phyloP scores from a whole-genome alignment of 2,113 vertebrate genomes.

The Elaphurus davidianus region DNA sequence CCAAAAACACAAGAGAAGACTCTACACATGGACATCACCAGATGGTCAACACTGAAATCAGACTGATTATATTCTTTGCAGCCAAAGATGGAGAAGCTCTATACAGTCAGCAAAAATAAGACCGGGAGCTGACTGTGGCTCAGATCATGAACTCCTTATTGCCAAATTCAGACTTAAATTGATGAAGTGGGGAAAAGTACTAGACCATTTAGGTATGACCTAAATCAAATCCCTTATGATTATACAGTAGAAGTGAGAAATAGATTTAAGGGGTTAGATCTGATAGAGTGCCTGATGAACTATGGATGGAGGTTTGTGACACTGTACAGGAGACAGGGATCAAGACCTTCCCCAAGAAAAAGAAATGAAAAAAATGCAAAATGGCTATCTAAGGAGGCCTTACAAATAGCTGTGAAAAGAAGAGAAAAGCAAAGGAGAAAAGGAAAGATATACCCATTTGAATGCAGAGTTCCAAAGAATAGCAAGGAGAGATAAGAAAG shows the following conservation, averaged over 20 bases:
- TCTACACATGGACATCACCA: background rate
- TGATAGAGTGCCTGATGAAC: background rate
- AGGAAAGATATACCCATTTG: background rate
- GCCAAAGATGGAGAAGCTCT: background rate
- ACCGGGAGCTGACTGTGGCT: accelerated
- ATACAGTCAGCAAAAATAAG: background rate
- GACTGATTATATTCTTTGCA: background rate
- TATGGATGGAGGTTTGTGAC: accelerated
- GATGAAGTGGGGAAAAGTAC: background rate
- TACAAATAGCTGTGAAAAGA: background rate
- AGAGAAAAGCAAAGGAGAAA: background rate
- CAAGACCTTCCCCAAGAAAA: background rate
- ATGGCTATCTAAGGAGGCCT: background rate
- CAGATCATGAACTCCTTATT: background rate
- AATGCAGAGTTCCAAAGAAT: background rate
- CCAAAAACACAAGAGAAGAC: background rate
- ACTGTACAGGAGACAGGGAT: background rate
- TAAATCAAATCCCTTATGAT: background rate
- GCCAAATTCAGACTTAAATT: background rate
- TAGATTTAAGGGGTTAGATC: background rate
- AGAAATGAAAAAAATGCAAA: background rate
- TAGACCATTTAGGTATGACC: background rate
- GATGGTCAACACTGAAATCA: background rate
- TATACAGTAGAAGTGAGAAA: background rate
- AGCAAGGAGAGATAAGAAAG: background rate